Evolutionary conservation across 2,888 invertebrate genomes (phyloP).

Genomic region (Stenotaenia linearis): DNA sequence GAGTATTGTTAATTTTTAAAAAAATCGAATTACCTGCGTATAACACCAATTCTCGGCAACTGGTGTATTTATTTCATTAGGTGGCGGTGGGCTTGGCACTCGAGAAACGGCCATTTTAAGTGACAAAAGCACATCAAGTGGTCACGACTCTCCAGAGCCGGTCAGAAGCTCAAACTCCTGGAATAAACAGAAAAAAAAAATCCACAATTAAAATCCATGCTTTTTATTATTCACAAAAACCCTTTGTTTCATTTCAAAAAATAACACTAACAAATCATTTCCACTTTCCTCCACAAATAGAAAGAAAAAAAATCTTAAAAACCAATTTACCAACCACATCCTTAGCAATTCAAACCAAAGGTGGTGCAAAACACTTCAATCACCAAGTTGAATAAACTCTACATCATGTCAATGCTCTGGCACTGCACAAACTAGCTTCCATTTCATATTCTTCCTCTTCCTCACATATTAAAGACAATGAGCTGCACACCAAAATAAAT

Average conservation of each 20-base stretch:
- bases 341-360: neutral
- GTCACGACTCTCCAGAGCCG: constrained; percentile 15
- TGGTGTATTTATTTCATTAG: constrained; percentile 80
- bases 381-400: constrained; percentile 12
- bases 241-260: too few relatives aligned
- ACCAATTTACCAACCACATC: neutral
- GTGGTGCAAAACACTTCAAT: constrained; percentile 17
- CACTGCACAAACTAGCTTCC: constrained; percentile 22
- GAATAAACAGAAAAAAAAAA: neutral
- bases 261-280: neutral
- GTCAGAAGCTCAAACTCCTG: neutral
- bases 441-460: constrained; percentile 17
- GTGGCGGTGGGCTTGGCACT: constrained; percentile 80
- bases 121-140: constrained; percentile 15
- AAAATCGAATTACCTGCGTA: constrained; percentile 70
- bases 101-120: constrained; percentile 80
- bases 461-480: constrained; percentile 2
- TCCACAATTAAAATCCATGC: neutral
- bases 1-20: neutral
- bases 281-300: neutral
- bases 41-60: constrained; percentile 99
- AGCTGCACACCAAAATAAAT: neutral
- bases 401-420: constrained; percentile 13
- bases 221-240: too few relatives aligned
- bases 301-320: neutral